Base-by-base conservation (phyloP, 1,140 invertebrate genomes). In the Nixonia krombeini region DNA sequence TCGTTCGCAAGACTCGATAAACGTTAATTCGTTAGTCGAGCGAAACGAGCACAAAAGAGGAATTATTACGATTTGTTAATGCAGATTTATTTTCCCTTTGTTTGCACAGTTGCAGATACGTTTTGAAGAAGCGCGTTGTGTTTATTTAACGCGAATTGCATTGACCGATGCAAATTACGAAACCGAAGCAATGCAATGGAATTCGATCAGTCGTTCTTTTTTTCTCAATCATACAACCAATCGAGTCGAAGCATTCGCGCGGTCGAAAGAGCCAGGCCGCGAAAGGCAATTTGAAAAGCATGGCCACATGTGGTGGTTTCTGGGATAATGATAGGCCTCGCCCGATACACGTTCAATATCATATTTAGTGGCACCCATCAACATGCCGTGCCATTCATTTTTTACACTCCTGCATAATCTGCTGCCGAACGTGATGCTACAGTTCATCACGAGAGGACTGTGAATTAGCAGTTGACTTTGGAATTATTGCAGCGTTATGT, bases 231-330 rank as follows among this genome's bases (percentile, higher is more conserved):
- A 63, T 53, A 57, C 38, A 57, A 58, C 33, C 50, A 52, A 64
- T 70, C 35, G 67, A 64, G 46, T 42, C 52, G 45, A 42, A 56
- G 42, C 64, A 56, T 70, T 51, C 55, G 59, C 40, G 37, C 42
- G 7, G 16, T n/a, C 29, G 44, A 7, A 42, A 52, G 12, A 53
- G 26, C 51, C 38, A 35, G 33, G 1, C 10, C 47, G 46, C 33
- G 53, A 62, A 44, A 65, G 57, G 15, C 66, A 65, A 72, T 67
- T 53, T 58, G 52, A 72, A 66, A 69, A 64, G 66, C 70, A 49
- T 41, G 57, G 41, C 61, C 62, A 63, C 70, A 63, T 72, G 59
- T 65, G 70, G 57, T 58, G 57, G 61, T 65, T 55, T 59, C 33
- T 42, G 35, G 29, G 44, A 65, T 68, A 68, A 68, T 68, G 65